Evolutionary conservation across 2,113 vertebrate genomes (phyloP), one percentile per base, ranked within the genome.

Genomic region (Nanorana parkeri): DNA sequence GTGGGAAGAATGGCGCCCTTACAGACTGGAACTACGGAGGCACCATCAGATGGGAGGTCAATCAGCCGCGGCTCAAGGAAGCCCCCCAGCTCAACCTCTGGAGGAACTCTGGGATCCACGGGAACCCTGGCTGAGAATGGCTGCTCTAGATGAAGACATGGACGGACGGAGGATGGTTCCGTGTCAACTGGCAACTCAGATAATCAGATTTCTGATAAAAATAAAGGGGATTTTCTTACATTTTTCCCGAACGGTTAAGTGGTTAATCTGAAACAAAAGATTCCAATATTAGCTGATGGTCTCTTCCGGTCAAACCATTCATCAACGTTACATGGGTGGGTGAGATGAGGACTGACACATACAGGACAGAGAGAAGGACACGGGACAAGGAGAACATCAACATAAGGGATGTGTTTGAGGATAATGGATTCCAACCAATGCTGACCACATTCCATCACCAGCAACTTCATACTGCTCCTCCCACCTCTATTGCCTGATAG

Each of bases 241-340:
- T 65, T 77, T 77, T 21, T 77, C 75, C 32, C 23, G 41, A 7
- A 77, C 61, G 1, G 21, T 51, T 28, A 77, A 28, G 29, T 63
- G 60, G 75, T 77, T 77, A 64, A 77, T 65, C 75, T 77, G 75
- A 26, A 65, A 77, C 13, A 65, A n/a, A 28, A 67, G 21, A 67
- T 47, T 47, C 26, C 8, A 8, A 3, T 41, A 17, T n/a, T 67
- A 28, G 24, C 13, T 32, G 60, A 26, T 6, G 47, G 8, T 47
- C 10, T 47, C 8, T 47, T 5, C 69, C 23, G 19, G 19, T 21
- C 3, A 72, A 23, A n/a, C 3, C 8, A 28, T 21, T 17, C 11
- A 58, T 11, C 17, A 47, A 63, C 8, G 8, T 5, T 1, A 63
- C 41, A n/a, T 2, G 56, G 23, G 21, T 19, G 56, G 41, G 26